These are phyloP conservation scores for Bellardia pandia DNA, from an alignment of 2,888 invertebrate species.

Conservation along the genomic window DNA sequence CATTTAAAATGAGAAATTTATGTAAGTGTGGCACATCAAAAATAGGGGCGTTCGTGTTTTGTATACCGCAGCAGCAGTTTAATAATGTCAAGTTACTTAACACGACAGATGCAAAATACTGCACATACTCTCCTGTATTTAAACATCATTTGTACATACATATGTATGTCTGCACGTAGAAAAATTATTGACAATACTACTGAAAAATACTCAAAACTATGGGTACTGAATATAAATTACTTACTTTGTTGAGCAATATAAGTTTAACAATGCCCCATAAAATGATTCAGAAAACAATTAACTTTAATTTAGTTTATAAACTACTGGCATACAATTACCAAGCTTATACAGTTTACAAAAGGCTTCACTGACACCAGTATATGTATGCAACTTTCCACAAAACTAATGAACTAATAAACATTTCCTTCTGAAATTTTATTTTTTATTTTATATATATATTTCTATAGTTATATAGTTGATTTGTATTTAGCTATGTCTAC, in stretches of 20 bases:
- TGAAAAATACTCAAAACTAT: too few relatives aligned
- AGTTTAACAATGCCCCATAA: too few relatives aligned
- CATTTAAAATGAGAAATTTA: constrained; percentile 1
- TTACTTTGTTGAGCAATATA: too few relatives aligned
- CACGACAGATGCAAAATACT: constrained; percentile 40
- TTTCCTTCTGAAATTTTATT: too few relatives aligned
- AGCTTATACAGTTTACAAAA: too few relatives aligned
- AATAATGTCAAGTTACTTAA: constrained; percentile 39
- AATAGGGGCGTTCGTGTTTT: constrained; percentile 48
- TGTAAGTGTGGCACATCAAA: constrained; percentile 11
- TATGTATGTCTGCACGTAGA: neutral
- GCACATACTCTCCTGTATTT: neutral
- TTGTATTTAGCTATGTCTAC: neutral
- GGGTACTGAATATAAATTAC: too few relatives aligned
- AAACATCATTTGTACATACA: neutral
- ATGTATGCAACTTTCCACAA: too few relatives aligned
- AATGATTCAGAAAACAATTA: too few relatives aligned
- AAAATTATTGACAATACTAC: neutral
- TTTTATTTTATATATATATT: neutral
- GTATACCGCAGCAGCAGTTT: constrained; percentile 15
- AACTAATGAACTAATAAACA: too few relatives aligned
- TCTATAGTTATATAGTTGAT: neutral
- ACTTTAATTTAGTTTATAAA: too few relatives aligned
- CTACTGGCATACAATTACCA: too few relatives aligned
- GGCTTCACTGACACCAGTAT: too few relatives aligned